These are phyloP conservation scores for Menura novaehollandiae DNA, from an alignment of 2,113 vertebrate genomes.

Conservation along the genomic window DNA sequence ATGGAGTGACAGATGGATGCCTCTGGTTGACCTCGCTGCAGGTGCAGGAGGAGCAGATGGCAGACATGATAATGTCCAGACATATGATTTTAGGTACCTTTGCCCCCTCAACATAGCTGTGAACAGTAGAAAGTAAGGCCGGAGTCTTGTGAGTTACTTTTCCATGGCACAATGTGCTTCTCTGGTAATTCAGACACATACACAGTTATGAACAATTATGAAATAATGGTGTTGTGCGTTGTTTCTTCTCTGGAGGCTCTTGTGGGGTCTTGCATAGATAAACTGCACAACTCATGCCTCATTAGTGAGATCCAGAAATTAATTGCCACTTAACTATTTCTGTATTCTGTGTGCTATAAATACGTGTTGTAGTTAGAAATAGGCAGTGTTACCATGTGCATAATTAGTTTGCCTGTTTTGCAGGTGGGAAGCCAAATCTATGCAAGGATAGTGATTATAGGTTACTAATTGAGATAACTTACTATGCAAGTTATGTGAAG, in stretches of 20 bases:
- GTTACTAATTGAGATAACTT: neutral
- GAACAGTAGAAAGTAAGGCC: no score
- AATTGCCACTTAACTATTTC: neutral
- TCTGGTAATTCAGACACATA: neutral
- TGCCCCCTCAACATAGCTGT: neutral
- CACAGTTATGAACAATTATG: neutral
- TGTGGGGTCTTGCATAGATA: neutral
- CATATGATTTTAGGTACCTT: neutral
- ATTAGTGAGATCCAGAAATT: neutral
- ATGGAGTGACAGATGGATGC: neutral
- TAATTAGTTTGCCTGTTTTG: neutral
- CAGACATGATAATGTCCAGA: neutral
- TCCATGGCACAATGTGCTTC: fast-evolving
- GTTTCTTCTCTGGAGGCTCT: neutral
- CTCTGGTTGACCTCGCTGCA: neutral
- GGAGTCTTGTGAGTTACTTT: neutral
- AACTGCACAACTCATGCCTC: neutral
- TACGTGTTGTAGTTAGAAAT: neutral
- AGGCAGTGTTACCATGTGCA: neutral
- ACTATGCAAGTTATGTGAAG: neutral
- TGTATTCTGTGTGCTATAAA: neutral
- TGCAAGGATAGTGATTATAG: neutral
- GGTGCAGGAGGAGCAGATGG: constrained; percentile 1
- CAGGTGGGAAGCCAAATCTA: neutral
- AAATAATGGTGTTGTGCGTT: neutral